A percentile compares a stretch with the other conserved stretches of the same genome.
These are phyloP conservation scores for Mesoclemmys tuberculata DNA, from an alignment of 2,113 vertebrate genomes.

Conservation along the genomic window DNA sequence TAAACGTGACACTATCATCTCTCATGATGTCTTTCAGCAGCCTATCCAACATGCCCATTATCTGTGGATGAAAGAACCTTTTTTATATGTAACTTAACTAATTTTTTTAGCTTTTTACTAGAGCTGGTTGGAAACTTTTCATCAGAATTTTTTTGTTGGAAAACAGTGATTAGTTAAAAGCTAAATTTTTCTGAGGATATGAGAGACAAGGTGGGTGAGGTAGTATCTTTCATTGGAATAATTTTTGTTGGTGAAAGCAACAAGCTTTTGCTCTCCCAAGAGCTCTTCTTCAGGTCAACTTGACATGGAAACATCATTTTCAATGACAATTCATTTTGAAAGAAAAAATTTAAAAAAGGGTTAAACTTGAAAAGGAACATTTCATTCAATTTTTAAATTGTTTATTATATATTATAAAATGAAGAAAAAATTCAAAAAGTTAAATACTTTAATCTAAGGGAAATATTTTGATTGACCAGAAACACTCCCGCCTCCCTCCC, in stretches of 20 bases:
- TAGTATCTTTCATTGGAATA: background rate
- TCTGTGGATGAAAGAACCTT: background rate
- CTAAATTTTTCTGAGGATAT: background rate
- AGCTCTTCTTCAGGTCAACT: background rate
- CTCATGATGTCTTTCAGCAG: background rate
- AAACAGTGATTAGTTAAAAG: background rate
- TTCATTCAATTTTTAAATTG: background rate
- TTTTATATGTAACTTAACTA: background rate
- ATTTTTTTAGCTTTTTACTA: background rate
- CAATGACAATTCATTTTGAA: background rate
- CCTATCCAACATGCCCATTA: background rate
- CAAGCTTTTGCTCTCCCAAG: background rate
- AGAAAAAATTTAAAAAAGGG: background rate
- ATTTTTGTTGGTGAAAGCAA: background rate
- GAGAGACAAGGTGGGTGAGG: too few relatives aligned
- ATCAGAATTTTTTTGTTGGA: background rate
- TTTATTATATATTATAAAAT: background rate
- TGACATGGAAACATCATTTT: background rate
- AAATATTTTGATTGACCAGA: background rate
- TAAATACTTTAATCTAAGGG: background rate
- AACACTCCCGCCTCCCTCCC: background rate
- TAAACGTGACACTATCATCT: fast-evolving
- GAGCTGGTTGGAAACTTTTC: background rate
- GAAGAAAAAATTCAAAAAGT: background rate
- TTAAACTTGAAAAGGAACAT: background rate